Conservation (phyloP, 35 echinoderm and acorn worm genomes). For the Strongylocentrotus purpuratus region DNA sequence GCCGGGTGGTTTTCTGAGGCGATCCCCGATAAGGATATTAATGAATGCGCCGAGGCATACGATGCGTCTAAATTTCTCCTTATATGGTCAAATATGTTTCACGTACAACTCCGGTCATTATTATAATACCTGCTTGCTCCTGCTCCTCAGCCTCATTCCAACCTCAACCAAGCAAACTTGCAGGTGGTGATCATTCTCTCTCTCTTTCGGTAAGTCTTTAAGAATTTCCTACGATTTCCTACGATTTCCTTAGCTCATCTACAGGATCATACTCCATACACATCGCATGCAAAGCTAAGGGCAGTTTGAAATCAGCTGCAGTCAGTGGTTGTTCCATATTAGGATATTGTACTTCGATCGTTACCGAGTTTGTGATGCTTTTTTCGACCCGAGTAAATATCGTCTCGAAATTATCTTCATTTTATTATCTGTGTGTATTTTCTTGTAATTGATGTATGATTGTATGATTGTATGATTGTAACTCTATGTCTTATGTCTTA, state of each 20-base stretch:
- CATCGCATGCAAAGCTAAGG: background rate
- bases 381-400: background rate
- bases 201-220: conserved; percentile 45
- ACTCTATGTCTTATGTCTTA: too few relatives aligned
- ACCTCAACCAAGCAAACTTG: conserved; percentile 2
- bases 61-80: conserved; percentile 59
- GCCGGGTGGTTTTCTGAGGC: conserved; percentile 8
- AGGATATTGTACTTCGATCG: conserved; percentile 13
- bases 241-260: background rate
- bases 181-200: conserved; percentile 37
- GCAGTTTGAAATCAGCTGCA: background rate
- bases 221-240: background rate
- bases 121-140: background rate
- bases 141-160: background rate
- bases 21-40: conserved; percentile 43
- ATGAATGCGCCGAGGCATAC: conserved; percentile 52
- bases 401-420: background rate
- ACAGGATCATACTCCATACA: background rate
- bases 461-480: background rate
- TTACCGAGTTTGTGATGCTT: background rate
- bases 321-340: conserved; percentile 27
- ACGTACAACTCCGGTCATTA: conserved; percentile 30
- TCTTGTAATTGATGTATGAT: background rate
- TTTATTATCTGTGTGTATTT: background rate
- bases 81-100: conserved; percentile 57